Conservation (phyloP, 1,140 invertebrate species). For the Drosophila suzukii region DNA sequence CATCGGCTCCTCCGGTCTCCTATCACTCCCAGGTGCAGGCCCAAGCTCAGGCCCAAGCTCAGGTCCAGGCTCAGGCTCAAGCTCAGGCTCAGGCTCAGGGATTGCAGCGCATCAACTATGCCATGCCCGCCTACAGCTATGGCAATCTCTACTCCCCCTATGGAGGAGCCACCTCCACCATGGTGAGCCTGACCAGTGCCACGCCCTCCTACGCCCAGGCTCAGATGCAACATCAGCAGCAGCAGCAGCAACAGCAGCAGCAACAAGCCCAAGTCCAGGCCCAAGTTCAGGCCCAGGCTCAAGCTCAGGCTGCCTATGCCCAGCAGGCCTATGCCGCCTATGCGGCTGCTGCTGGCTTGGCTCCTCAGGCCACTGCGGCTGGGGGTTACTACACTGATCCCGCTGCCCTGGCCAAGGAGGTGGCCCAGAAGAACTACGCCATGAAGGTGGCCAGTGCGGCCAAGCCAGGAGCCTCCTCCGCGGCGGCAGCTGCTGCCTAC, state of each 20-base stretch:
- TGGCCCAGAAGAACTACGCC: conserved; percentile 91
- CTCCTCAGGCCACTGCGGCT: conserved; percentile 45
- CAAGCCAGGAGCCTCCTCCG: conserved; percentile 39
- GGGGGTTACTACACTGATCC: conserved; percentile 85
- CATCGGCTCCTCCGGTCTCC: conserved; percentile 32
- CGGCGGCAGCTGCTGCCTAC: conserved; percentile 88
- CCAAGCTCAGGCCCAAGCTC: conserved; percentile 26
- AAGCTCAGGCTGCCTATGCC: conserved; percentile 71
- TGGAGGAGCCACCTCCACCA: conserved; percentile 44
- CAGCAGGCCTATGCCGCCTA: conserved; percentile 82
- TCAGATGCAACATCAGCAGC: conserved; percentile 68
- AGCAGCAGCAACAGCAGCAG: conserved; percentile 52
- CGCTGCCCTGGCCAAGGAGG: conserved; percentile 89
- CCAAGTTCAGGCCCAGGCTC: conserved; percentile 64
- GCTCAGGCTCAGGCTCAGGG: conserved; percentile 30
- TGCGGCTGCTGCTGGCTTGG: conserved; percentile 73
- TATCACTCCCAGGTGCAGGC: conserved; percentile 39
- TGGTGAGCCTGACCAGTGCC: conserved; percentile 46
- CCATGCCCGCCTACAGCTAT: conserved; percentile 64
- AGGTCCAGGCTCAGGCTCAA: conserved; percentile 27
- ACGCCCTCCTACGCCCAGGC: conserved; percentile 63
- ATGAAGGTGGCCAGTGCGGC: conserved; percentile 86
- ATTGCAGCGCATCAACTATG: conserved; percentile 63
- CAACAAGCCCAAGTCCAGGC: conserved; percentile 71
- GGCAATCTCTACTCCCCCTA: conserved; percentile 56